Evolutionary conservation across 2,888 invertebrate genomes (phyloP), one percentile per base, ranked within the genome.

Genomic region (Melinaea marsaeus): DNA sequence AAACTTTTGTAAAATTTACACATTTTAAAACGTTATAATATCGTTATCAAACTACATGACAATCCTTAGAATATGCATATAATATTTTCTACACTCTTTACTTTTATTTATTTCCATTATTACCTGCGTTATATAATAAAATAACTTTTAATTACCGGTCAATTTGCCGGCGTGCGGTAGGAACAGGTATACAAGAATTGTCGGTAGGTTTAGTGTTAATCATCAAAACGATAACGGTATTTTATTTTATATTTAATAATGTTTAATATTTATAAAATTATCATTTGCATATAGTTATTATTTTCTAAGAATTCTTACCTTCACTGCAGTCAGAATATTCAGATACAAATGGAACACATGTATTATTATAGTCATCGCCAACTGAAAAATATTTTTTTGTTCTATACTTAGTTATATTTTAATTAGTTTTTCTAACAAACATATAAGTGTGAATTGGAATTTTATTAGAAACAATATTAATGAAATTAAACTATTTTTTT

Each of bases 271-370:
- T 13, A 5, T 48, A n/a, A 3, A 32, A 32, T 6, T 4, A 46
- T 32, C 4, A 51, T 13, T 13, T 7, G 6, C 4, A 4, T 4
- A 13, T n/a, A 13, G 3, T 13, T 48, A 32, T 32, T 3, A 51
- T 9, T 32, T 6, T 51, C 13, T 7, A 54, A 55, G 48, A 32
- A 6, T 13, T 51, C 83, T 81, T 75, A 89, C 89, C 83, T 35
- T 81, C 80, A 57, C 77, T 80, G 61, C 90, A 90, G 60, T 88
- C 84, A 0, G 80, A 75, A 62, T 88, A 88, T 61, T 81, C 75
- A 0, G 89, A 89, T 1, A 88, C 75, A 54, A 78, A 86, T 2
- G 90, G 89, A 2, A 86, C 69, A 71, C 90, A 90, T 62, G 72
- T 74, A 13, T 69, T 59, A 3, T 65, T 22, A 2, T 72, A 64